Evolutionary conservation across 2,797 vertebrate genomes (phyloP), one percentile per base, ranked within the genome.

Genomic region (Hafferia zeledoni): DNA sequence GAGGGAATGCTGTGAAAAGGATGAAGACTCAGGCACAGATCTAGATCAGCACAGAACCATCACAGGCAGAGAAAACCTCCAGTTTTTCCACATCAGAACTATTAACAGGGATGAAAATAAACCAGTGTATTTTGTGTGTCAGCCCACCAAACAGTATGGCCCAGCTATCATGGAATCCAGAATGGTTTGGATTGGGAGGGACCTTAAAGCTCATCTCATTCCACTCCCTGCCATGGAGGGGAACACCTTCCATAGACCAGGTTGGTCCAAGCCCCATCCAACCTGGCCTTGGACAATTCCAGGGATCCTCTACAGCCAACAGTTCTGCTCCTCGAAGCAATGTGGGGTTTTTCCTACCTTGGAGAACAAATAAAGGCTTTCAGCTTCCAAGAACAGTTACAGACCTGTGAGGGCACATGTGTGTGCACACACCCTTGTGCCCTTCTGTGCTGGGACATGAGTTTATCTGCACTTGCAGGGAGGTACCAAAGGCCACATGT

Each of bases 351-450:
- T 27, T 4, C 53, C 46, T 24, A 1, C 61, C 10, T 3, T 5
- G 31, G 5, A 65, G 60, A 22, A 76, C 52, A 70, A 9, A 41
- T 19, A 23, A 22, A 2, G 14, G 11, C 69, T 27, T 76, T 25
- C 7, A 27, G 33, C 30, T 25, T 25, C 22, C 33, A 17, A 4
- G 28, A 28, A 8, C 0, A 16, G 46, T 10, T 1, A 7, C 30
- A 13, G 53, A 10, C 3, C 8, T 0, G 14, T 0, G 33, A 6
- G 35, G 0, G 5, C n/a, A 3, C 4, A 13, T 6, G 49, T 8
- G 61, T 6, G 37, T 0, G 24, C 6, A 22, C 6, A 2, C 39
- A 8, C 8, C 0, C 43, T 7, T 5, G 31, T 25, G 33, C 24
- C 7, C 2, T 1, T 3, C 6, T 2, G 35, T 2, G 33, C 89